Conservation (phyloP, 2,888 invertebrate genomes). For the Diplolepis rosae region DNA sequence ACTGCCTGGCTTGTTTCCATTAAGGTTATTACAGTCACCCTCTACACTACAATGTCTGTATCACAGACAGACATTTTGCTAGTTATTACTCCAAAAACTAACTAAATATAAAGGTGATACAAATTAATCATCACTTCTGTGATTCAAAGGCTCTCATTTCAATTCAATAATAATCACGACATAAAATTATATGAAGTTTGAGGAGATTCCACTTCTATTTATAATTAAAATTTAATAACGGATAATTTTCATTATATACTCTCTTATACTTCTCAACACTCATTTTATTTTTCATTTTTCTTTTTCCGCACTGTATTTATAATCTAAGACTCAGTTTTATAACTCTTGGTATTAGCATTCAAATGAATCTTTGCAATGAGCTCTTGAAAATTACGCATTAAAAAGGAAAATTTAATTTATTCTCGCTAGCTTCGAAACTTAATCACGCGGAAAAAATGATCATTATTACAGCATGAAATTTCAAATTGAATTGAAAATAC, state of each 20-base stretch:
- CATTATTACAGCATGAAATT: background rate
- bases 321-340: conserved; percentile 25
- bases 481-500: too few relatives aligned
- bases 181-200: background rate
- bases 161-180: background rate
- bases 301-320: background rate
- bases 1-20: background rate
- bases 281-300: background rate
- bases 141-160: background rate
- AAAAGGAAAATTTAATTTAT: conserved; percentile 4
- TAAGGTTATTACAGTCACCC: background rate
- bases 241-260: background rate
- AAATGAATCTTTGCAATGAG: conserved; percentile 26
- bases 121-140: background rate
- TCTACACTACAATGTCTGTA: background rate
- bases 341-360: conserved; percentile 28
- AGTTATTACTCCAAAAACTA: background rate
- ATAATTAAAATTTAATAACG: conserved; percentile 13
- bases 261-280: conserved; percentile 4
- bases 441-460: conserved; percentile 17
- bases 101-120: background rate
- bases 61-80: background rate
- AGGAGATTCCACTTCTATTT: conserved; percentile 9
- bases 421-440: background rate
- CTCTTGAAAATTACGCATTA: conserved; percentile 8